Evolutionary conservation across 1,140 invertebrate species (phyloP).

Genomic region (Pseudomyrmex gracilis): DNA sequence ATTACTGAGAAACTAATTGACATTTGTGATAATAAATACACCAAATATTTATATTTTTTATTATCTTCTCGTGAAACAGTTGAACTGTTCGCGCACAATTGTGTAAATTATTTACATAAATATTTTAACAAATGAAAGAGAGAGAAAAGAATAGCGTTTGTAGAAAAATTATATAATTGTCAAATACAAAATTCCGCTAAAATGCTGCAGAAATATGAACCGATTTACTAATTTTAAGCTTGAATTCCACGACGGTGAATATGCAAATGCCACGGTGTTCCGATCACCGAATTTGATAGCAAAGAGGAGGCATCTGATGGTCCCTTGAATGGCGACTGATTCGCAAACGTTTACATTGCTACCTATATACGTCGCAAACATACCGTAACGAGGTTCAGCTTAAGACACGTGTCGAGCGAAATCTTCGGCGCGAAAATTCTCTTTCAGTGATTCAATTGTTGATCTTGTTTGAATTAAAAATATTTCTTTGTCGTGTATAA

Average conservation of each 20-base stretch:
- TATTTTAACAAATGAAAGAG: too few relatives aligned
- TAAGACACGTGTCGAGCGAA: slow-evolving; percentile 18
- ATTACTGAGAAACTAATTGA: too few relatives aligned
- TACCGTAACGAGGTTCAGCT: slow-evolving; percentile 36
- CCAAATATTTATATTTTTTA: background rate
- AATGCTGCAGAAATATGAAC: slow-evolving; percentile 23
- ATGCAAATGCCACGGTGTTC: slow-evolving; percentile 58
- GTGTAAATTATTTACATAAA: background rate
- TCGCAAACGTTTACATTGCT: slow-evolving; percentile 59
- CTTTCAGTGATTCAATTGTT: too few relatives aligned
- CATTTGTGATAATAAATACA: too few relatives aligned
- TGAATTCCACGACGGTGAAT: slow-evolving; percentile 26
- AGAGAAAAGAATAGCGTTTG: too few relatives aligned
- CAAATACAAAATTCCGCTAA: background rate
- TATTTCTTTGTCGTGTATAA: too few relatives aligned
- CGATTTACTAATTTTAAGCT: slow-evolving; percentile 37
- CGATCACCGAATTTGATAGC: slow-evolving; percentile 50
- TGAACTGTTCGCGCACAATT: background rate
- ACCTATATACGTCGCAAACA: slow-evolving; percentile 45
- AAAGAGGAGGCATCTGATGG: slow-evolving; percentile 24
- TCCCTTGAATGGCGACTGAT: slow-evolving; percentile 45
- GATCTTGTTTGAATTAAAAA: too few relatives aligned
- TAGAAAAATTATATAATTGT: too few relatives aligned
- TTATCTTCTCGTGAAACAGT: background rate
- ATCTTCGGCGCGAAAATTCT: too few relatives aligned